Base-by-base conservation (phyloP, 1,140 invertebrate genomes). In the Diorhabda elongata region DNA sequence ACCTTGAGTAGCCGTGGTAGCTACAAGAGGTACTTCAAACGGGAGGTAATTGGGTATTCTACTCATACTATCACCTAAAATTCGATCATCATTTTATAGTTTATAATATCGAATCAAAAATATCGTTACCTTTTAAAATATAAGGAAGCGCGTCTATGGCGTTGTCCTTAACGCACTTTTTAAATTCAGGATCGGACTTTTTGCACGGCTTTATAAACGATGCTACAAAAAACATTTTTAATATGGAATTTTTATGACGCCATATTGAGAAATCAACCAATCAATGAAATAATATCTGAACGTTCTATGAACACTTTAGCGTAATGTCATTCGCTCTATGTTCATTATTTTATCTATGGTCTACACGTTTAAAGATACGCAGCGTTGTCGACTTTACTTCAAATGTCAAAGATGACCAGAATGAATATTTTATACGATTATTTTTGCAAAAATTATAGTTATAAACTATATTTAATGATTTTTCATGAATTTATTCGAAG, bases 171-270 rank as follows among this genome's bases (percentile, higher is more conserved):
- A 72, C 76, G 70, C 79, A 81, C 62, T 78, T 73, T 58, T 77
- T 75, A 6, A 80, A 69, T 44, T 81, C 74, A 0, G 79, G 75
- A 65, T 78, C 76, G 6, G 69, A 68, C 68, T 67, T 61, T 41
- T 71, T 74, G 56, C 79, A 80, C 9, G 72, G 41, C 68, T 69
- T 75, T 2, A 80, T 75, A 64, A 79, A 80, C 44, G 42, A 26
- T 5, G 78, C 78, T 79, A 56, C 66, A 79, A 77, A 41, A n/a
- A 44, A 62, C 3, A 4, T 42, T 60, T 8, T 6, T 26, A 0
- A 58, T 58, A 8, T 26, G 26, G 26, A 26, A 26, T 26, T 26
- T 26, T 26, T 26, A 26, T 26, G 1, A 26, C 26, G 26, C 26
- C 26, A 26, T 26, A 26, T 26, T 26, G 26, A 26, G 26, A 26